phyloP scores from a whole-genome alignment of 2,113 vertebrate species.

The Cavia porcellus region DNA sequence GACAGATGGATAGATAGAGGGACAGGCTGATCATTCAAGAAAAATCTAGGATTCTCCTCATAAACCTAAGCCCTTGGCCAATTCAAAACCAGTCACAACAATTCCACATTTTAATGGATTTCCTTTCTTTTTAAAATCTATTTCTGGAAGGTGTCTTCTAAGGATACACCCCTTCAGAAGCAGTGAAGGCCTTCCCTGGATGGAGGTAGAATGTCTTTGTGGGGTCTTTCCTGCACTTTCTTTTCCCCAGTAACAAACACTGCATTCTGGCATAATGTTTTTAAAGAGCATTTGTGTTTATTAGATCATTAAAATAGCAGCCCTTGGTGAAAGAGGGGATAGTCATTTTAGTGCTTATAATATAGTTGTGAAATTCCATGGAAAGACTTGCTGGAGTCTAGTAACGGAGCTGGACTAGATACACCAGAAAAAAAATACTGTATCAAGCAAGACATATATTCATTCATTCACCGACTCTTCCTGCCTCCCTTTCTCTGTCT shows the following conservation, averaged over 20 bases:
- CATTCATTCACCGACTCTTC: not conserved
- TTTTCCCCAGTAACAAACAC: not conserved
- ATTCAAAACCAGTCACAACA: constrained; percentile 16
- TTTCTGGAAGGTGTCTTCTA: not conserved
- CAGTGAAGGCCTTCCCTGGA: not conserved
- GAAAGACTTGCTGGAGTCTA: not conserved
- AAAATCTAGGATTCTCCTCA: constrained; percentile 16
- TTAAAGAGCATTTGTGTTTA: not conserved
- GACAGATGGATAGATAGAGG: not conserved
- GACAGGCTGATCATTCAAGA: not conserved
- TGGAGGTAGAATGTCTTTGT: not conserved
- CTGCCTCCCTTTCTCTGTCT: not conserved
- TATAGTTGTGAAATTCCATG: not conserved
- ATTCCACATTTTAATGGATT: not conserved
- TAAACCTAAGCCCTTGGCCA: constrained; percentile 14
- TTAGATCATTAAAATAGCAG: not conserved
- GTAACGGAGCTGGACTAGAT: not conserved
- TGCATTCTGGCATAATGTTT: not conserved
- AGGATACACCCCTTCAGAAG: not conserved
- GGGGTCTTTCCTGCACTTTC: not conserved
- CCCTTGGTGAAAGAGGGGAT: not conserved
- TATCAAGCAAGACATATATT: not conserved
- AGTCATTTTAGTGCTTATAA: not conserved
- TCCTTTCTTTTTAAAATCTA: not conserved
- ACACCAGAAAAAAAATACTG: not conserved